Conservation (phyloP, 2,113 vertebrate genomes). For the Dasypus novemcinctus region DNA sequence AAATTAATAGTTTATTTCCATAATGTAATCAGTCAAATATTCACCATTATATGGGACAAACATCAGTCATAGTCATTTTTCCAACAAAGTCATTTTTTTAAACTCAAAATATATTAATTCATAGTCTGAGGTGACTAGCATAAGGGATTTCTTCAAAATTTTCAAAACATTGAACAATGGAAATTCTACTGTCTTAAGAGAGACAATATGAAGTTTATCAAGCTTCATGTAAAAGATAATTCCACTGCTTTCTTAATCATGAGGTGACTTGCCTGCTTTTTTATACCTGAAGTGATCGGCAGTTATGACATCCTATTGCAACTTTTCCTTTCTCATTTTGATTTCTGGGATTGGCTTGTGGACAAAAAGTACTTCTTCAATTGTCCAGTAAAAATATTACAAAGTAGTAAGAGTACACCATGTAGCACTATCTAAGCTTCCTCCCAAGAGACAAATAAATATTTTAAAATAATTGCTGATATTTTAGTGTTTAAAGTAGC, state of each 20-base stretch:
- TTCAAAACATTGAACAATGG: neutral
- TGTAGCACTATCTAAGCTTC: neutral
- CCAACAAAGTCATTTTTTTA: neutral
- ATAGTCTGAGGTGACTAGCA: neutral
- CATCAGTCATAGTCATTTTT: neutral
- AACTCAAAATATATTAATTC: neutral
- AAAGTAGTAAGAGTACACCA: neutral
- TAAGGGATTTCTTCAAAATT: neutral
- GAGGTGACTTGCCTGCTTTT: neutral
- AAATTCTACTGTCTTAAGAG: neutral
- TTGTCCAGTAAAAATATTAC: neutral
- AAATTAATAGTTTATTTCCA: neutral
- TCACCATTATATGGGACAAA: neutral
- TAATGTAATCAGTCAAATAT: neutral
- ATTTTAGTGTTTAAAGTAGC: neutral
- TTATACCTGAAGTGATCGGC: neutral
- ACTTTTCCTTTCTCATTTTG: neutral
- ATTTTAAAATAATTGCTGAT: neutral
- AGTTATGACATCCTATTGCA: neutral
- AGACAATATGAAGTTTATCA: neutral
- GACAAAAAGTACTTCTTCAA: neutral
- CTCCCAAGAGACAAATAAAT: neutral
- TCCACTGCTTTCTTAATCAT: neutral
- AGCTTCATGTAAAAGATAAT: neutral
- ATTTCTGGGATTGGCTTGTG: neutral